Base-by-base conservation (phyloP, 2,888 invertebrate species). In the Linnaemya vulpina region DNA sequence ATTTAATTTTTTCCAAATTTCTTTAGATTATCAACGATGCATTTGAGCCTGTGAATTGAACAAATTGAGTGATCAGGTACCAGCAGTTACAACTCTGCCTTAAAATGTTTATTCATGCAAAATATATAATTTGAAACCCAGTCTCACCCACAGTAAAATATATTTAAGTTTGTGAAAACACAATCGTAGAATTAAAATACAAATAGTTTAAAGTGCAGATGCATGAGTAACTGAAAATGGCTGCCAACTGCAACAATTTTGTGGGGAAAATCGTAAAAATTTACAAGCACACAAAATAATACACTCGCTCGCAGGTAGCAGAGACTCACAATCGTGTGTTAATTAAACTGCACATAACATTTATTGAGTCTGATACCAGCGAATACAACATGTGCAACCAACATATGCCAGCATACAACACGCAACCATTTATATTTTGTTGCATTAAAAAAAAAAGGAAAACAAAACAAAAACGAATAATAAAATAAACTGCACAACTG, bases 271-370 rank as follows among this genome's bases (percentile, higher is more conserved):
- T 30, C 3, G 30, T 3, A 67, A 1, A 51, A 30, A 40, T 63
- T 15, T n/a, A 17, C 35, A 20, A 13, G 38, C n/a, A 53, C 0
- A 68, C 20, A 35, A 60, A 49, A 25, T 17, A 30, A n/a, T 51
- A 20, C 3, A 51, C 46, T 13, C 15, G 13, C 15, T 1, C 20
- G 20, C n/a, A 8, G 25, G 20, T 9, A 7, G 22, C 15, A 30
- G 5, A 9, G 60, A 5, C 35, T 11, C 35, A 60, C 15, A 46
- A n/a, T n/a, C n/a, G 20, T 60, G 60, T 73, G 46, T 60, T 73
- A 73, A 73, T 60, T 73, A 73, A 60, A 55, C 43, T 43, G 10
- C 25, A 58, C 15, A 9, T 4, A 68, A 17, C 20, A 60, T 22
- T 9, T 70, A 43, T 13, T 70, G n/a, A 9, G 25, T 55, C 4